phyloP scores from a whole-genome alignment of 2,888 invertebrate genomes.

The Pachycephus smyrnensis region DNA sequence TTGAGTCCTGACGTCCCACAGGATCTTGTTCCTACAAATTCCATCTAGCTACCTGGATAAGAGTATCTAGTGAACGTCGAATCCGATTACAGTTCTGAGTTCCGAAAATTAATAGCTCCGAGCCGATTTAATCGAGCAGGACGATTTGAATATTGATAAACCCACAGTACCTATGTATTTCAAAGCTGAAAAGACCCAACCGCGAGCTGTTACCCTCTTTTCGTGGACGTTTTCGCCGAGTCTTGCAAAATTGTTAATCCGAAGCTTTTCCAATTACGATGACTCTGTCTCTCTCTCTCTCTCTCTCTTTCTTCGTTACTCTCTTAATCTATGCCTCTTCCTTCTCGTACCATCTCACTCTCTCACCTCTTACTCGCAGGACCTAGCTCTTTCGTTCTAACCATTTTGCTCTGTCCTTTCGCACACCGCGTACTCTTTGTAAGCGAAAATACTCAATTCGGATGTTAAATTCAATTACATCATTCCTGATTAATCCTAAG shows the following conservation, averaged over 20 bases:
- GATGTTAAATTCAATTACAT: slow-evolving; percentile 64
- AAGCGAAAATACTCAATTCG: slow-evolving; percentile 65
- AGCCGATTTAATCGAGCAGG: slow-evolving; percentile 40
- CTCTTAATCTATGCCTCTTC: not conserved
- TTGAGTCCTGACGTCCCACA: not conserved
- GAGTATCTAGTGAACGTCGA: not conserved
- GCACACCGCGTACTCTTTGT: slow-evolving; percentile 56
- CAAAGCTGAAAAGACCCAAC: slow-evolving; percentile 28
- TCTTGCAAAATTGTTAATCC: slow-evolving; percentile 66
- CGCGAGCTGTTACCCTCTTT: slow-evolving; percentile 43
- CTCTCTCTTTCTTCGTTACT: slow-evolving; percentile 12
- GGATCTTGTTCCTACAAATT: not conserved
- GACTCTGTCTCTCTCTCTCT: slow-evolving; percentile 33
- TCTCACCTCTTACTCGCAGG: slow-evolving; percentile 29
- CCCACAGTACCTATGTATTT: slow-evolving; percentile 16
- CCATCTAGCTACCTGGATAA: not conserved
- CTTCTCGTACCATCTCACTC: slow-evolving; percentile 19
- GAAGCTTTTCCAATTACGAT: slow-evolving; percentile 62
- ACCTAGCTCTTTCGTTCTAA: slow-evolving; percentile 24
- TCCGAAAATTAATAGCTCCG: slow-evolving; percentile 47
- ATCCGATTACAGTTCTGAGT: not conserved
- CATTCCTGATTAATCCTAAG: slow-evolving; percentile 63
- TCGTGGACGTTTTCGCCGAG: slow-evolving; percentile 59
- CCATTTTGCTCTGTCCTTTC: slow-evolving; percentile 28
- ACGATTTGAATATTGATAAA: slow-evolving; percentile 45